A percentile compares a stretch with the other conserved stretches of the same genome.
These are phyloP conservation scores for Dasyornis broadbenti DNA, from an alignment of 2,113 vertebrate genomes.

Conservation along the genomic window DNA sequence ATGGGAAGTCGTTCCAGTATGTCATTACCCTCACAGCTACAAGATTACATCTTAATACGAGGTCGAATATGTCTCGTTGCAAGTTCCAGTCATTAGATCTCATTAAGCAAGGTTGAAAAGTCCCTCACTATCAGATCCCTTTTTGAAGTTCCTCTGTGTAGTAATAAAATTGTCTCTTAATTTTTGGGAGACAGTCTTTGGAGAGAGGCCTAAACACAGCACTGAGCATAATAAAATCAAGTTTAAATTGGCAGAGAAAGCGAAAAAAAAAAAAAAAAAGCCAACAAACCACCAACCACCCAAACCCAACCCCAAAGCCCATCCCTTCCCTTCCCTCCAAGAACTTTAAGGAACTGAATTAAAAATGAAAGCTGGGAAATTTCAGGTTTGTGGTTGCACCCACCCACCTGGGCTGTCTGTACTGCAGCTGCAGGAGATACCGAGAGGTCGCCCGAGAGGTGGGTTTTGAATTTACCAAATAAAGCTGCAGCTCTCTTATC, in stretches of 20 bases:
- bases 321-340: slow-evolving; percentile 40
- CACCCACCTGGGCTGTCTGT: slow-evolving; percentile 25
- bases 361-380: slow-evolving; percentile 62
- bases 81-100: slow-evolving; percentile 56
- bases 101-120: slow-evolving; percentile 54
- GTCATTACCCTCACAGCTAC: slow-evolving; percentile 49
- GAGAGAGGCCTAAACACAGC: slow-evolving; percentile 50
- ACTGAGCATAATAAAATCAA: slow-evolving; percentile 22
- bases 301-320: slow-evolving; percentile 18
- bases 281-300: background rate
- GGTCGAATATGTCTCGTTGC: slow-evolving; percentile 40
- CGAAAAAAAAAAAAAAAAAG: background rate
- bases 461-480: background rate
- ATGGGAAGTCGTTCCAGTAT: slow-evolving; percentile 20
- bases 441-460: background rate
- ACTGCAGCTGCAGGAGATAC: slow-evolving; percentile 36
- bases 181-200: slow-evolving; percentile 46
- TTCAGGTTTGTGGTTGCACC: slow-evolving; percentile 58
- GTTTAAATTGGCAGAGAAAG: slow-evolving; percentile 53
- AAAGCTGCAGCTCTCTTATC: slow-evolving; percentile 1
- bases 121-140: slow-evolving; percentile 53
- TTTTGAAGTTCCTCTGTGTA: slow-evolving; percentile 51
- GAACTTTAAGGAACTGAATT: slow-evolving; percentile 54
- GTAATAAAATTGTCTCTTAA: slow-evolving; percentile 50
- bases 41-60: slow-evolving; percentile 51